Percentiles rank a stretch among this genome's conserved stretches.
These are phyloP conservation scores for Phalacrocorax brasilianus DNA, from an alignment of 2,113 vertebrate species.

Conservation along the genomic window DNA sequence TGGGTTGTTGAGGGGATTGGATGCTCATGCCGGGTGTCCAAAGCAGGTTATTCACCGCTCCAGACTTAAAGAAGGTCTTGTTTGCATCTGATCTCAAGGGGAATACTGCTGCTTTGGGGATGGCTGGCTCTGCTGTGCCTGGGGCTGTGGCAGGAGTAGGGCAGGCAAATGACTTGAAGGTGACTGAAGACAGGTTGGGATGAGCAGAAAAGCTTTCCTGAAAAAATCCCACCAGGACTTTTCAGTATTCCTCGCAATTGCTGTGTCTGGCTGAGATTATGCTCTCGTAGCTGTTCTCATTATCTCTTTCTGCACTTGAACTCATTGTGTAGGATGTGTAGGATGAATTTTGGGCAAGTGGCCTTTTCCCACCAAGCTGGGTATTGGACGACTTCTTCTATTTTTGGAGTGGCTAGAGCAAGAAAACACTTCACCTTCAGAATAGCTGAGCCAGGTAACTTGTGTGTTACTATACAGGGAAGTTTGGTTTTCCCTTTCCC, in stretches of 20 bases:
- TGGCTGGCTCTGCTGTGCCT: accelerated
- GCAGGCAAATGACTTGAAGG: background rate
- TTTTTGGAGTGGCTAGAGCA: background rate
- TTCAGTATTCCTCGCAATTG: accelerated
- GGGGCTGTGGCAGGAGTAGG: background rate
- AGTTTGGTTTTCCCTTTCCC: background rate
- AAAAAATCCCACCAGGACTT: background rate
- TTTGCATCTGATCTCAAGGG: background rate
- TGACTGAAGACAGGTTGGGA: background rate
- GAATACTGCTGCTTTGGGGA: background rate
- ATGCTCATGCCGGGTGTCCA: background rate
- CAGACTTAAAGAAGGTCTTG: background rate
- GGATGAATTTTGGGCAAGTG: background rate
- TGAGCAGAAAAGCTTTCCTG: background rate
- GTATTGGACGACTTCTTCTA: background rate
- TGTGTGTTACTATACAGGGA: background rate
- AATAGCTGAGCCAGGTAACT: background rate
- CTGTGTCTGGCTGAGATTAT: background rate
- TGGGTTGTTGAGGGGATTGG: accelerated
- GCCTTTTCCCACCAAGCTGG: background rate
- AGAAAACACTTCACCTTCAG: background rate
- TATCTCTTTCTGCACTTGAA: background rate
- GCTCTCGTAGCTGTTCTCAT: accelerated
- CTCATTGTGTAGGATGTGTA: background rate
- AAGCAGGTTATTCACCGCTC: background rate